These are phyloP conservation scores for Mobula birostris DNA, from an alignment of 2,113 vertebrate species.

Conservation along the genomic window DNA sequence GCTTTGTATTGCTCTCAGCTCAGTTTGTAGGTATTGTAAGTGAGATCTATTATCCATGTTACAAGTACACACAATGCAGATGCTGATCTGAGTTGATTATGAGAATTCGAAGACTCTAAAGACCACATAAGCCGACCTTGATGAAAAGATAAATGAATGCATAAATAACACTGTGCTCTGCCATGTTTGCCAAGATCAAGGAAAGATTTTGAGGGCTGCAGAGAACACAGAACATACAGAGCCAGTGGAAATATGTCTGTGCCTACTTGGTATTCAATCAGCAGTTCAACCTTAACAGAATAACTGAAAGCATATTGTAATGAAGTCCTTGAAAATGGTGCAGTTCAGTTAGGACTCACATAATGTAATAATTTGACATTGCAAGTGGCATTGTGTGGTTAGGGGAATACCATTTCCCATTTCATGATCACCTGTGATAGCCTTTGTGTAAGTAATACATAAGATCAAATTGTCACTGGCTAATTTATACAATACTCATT, in stretches of 20 bases:
- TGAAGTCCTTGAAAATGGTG: constrained; percentile 39
- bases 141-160: constrained; percentile 90
- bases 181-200: constrained; percentile 90
- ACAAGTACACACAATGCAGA: constrained; percentile 73
- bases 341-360: constrained; percentile 28
- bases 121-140: constrained; percentile 79
- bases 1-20: constrained; percentile 65
- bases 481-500: constrained; percentile 25
- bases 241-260: constrained; percentile 72
- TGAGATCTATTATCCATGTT: constrained; percentile 79
- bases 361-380: constrained; percentile 34
- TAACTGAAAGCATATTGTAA: constrained; percentile 62
- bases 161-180: constrained; percentile 77
- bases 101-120: constrained; percentile 79
- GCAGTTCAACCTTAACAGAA: constrained; percentile 63
- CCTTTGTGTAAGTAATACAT: constrained; percentile 21
- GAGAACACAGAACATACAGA: constrained; percentile 73
- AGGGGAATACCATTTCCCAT: constrained; percentile 31
- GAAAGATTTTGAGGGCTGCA: constrained; percentile 81
- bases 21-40: constrained; percentile 78
- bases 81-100: constrained; percentile 69
- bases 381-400: constrained; percentile 31
- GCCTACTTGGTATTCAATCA: constrained; percentile 61
- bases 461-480: neutral
- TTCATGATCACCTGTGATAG: constrained; percentile 24